These are phyloP conservation scores for Plectropomus leopardus DNA, from an alignment of 2,113 vertebrate genomes.

Conservation along the genomic window DNA sequence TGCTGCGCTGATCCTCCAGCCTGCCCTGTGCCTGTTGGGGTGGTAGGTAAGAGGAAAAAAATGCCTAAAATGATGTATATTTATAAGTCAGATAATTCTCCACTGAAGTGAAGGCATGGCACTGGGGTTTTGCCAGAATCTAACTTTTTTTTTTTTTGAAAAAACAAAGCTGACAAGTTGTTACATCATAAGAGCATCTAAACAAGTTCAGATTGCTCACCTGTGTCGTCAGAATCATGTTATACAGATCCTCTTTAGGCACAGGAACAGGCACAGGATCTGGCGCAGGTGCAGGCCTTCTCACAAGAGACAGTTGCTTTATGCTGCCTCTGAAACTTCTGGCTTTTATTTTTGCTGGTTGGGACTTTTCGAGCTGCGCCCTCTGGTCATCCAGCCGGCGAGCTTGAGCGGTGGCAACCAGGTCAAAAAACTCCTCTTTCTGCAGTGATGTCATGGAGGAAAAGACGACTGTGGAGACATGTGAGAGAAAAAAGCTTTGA, in stretches of 20 bases:
- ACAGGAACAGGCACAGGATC: slow-evolving; percentile 28
- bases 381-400: slow-evolving; percentile 91
- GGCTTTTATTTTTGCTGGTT: slow-evolving; percentile 50
- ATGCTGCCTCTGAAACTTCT: slow-evolving; percentile 80
- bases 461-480: slow-evolving; percentile 82
- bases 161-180: not conserved
- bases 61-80: not conserved
- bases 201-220: slow-evolving; percentile 67
- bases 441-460: slow-evolving; percentile 91
- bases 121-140: not conserved
- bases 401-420: slow-evolving; percentile 88
- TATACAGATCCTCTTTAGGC: slow-evolving; percentile 90
- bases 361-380: slow-evolving; percentile 78
- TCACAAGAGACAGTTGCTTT: slow-evolving; percentile 73
- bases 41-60: not conserved
- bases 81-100: not conserved
- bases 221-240: slow-evolving; percentile 90
- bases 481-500: slow-evolving; percentile 24
- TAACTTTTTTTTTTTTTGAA: not conserved
- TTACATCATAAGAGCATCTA: not conserved
- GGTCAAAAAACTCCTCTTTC: slow-evolving; percentile 91
- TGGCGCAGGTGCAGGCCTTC: slow-evolving; percentile 53
- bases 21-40: slow-evolving; percentile 85
- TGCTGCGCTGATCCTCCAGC: slow-evolving; percentile 91
- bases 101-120: not conserved